A percentile compares a stretch with the other conserved stretches of the same genome.
These are phyloP conservation scores for Esox niger DNA, from an alignment of 2,113 vertebrate species.

Conservation along the genomic window DNA sequence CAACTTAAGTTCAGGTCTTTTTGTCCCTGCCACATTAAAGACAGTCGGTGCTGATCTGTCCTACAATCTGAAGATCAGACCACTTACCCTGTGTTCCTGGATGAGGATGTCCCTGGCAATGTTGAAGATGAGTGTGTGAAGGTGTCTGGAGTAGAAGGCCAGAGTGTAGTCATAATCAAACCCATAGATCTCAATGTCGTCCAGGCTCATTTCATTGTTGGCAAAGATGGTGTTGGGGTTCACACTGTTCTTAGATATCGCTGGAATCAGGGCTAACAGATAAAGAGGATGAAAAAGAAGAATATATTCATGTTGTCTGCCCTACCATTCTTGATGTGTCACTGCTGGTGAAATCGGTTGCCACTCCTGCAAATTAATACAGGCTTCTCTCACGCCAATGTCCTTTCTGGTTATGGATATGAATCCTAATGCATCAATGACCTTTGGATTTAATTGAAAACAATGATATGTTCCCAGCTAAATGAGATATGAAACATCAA, in stretches of 20 bases:
- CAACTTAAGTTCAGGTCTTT: too few species aligned
- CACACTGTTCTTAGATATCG: slow-evolving; percentile 80
- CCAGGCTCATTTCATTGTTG: slow-evolving; percentile 96
- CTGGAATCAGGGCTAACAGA: slow-evolving; percentile 79
- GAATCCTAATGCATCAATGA: too few species aligned
- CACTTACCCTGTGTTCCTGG: slow-evolving; percentile 87
- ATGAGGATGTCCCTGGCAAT: slow-evolving; percentile 94
- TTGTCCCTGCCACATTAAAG: too few species aligned
- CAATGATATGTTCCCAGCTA: too few species aligned
- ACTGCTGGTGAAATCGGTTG: not conserved
- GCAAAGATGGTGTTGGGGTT: slow-evolving; percentile 94
- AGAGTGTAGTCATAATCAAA: slow-evolving; percentile 98
- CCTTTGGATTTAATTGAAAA: too few species aligned
- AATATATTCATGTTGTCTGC: not conserved
- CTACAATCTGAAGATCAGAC: slow-evolving; percentile 34
- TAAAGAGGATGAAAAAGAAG: not conserved
- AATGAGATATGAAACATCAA: too few species aligned
- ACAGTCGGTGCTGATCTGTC: too few species aligned
- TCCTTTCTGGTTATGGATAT: too few species aligned
- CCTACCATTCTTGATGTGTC: not conserved
- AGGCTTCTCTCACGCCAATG: too few species aligned
- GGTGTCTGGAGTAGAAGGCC: slow-evolving; percentile 93
- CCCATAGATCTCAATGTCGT: slow-evolving; percentile 93
- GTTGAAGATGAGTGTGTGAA: slow-evolving; percentile 93
- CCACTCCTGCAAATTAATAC: not conserved